Percentiles rank a stretch among this genome's conserved stretches.
These are phyloP conservation scores for Pelmatolapia mariae DNA, from an alignment of 2,113 vertebrate genomes.

Conservation along the genomic window DNA sequence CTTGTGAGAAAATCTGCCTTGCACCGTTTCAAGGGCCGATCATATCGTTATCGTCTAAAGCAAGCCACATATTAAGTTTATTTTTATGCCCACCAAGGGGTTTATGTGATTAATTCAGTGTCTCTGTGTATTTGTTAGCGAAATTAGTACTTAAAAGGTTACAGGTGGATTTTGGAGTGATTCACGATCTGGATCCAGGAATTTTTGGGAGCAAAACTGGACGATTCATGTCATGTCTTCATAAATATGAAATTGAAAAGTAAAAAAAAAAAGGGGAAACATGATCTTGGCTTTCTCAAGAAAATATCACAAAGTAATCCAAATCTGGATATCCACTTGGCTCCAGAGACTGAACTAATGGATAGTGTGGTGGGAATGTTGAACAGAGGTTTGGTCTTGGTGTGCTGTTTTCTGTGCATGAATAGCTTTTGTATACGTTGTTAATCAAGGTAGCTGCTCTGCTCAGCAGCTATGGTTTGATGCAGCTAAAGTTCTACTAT, in stretches of 20 bases:
- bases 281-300: background rate
- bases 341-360: background rate
- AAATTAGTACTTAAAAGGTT: background rate
- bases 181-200: background rate
- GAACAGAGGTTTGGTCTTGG: background rate
- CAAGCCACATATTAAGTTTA: background rate
- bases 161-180: background rate
- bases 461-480: background rate
- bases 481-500: background rate
- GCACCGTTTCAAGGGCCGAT: background rate
- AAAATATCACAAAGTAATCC: background rate
- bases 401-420: background rate
- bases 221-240: background rate
- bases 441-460: background rate
- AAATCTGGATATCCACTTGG: background rate
- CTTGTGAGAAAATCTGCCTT: background rate
- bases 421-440: background rate
- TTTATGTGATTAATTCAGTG: background rate
- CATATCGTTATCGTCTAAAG: background rate
- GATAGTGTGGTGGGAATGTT: background rate
- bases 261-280: accelerated
- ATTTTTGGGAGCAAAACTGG: background rate
- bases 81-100: background rate
- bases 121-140: background rate
- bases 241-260: background rate